A percentile compares a stretch with the other conserved stretches of the same genome.
Evolutionary conservation across 2,113 vertebrate genomes (phyloP).

Genomic region (Scartelaos histophorus): DNA sequence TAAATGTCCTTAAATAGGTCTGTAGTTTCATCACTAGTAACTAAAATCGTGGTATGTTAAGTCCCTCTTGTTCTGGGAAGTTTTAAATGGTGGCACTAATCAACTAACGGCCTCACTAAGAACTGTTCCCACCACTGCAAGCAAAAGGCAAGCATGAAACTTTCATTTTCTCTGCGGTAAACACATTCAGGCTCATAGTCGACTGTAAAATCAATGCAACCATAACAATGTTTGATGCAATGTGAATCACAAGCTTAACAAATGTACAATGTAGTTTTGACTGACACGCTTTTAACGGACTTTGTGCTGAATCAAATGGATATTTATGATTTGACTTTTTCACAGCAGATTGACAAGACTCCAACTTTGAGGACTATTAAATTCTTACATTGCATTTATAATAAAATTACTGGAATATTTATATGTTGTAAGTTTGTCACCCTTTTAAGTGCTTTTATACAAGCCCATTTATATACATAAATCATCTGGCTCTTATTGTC

Average conservation of each 20-base stretch:
- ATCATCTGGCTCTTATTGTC: background rate
- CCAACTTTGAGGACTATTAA: background rate
- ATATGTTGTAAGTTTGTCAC: background rate
- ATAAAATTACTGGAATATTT: background rate
- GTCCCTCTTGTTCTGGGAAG: slow-evolving; percentile 1
- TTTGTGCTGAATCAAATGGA: background rate
- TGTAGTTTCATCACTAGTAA: slow-evolving; percentile 4
- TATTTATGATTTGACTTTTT: background rate
- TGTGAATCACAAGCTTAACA: slow-evolving; percentile 25
- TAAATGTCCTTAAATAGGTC: slow-evolving; percentile 43
- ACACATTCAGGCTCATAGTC: slow-evolving; percentile 22
- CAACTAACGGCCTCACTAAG: slow-evolving; percentile 15
- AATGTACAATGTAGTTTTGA: slow-evolving; percentile 7
- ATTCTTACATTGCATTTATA: background rate
- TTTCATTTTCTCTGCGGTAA: slow-evolving; percentile 53
- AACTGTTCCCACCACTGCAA: slow-evolving; percentile 48
- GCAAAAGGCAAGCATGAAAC: slow-evolving; percentile 42
- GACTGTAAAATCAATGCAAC: slow-evolving; percentile 19
- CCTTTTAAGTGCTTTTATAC: background rate
- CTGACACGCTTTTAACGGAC: background rate
- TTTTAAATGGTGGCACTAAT: slow-evolving; percentile 12
- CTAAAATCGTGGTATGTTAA: background rate
- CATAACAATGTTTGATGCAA: slow-evolving; percentile 41
- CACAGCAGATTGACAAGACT: background rate
- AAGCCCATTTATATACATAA: background rate